Evolutionary conservation across 2,113 vertebrate genomes (phyloP), one percentile per base, ranked within the genome.

Genomic region (Phalacrocorax pelagicus): DNA sequence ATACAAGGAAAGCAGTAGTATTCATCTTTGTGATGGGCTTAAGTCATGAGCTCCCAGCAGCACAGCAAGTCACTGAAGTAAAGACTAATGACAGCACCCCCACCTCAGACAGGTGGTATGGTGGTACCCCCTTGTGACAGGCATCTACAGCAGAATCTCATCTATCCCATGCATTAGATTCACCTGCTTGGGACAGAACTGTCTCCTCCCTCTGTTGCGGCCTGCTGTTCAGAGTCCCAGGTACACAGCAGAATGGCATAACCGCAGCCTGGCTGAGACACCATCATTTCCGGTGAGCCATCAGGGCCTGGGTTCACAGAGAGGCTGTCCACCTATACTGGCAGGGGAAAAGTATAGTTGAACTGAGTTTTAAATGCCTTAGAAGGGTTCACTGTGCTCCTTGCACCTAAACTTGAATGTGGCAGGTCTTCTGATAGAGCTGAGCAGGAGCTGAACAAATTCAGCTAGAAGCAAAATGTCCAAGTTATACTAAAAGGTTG

Each of bases 181-280:
- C 77, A 99, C 98, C 95, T 97, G 91, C 93, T n/a, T 79, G 97
- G 9, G 94, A 98, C 80, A 62, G 97, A 15, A 44, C 22, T 40
- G 1, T 95, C 94, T 85, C 97, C 95, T 29, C 88, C 93, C n/a
- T 97, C 58, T 34, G 58, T 10, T 2, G 49, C 30, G 32, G 87
- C 94, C 92, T 83, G 92, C 36, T 95, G 32, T 27, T 99, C 98
- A 13, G 97, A 97, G 36, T 98, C 99, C 99, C 99, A 99, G 88
- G 99, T 98, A 55, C 99, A 99, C 9, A 98, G 98, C 15, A 99
- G 98, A 91, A 99, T 96, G 16, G 99, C 99, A 9, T 99, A 99
- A 49, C 99, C 99, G 32, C 99, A 99, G 83, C 99, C 99, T 1
- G 99, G 99, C 98, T 99, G 99, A 4, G 99, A 99, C 42, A 99